Percentiles rank a stretch among this genome's conserved stretches.
These are phyloP conservation scores for Megaceryle torquata DNA, from an alignment of 2,113 vertebrate species.

Conservation along the genomic window DNA sequence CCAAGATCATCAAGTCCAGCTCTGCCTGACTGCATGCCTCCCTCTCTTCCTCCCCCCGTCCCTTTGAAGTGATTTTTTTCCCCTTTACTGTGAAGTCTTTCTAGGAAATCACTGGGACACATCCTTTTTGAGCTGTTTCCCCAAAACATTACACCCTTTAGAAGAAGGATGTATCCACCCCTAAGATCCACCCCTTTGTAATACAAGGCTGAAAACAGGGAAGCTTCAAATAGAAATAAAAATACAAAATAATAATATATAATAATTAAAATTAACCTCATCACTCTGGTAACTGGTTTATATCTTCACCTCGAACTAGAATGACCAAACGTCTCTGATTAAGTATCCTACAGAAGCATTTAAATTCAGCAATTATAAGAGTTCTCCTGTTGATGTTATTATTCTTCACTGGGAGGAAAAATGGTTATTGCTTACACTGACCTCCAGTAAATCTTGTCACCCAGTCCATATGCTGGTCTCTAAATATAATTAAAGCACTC, in stretches of 20 bases:
- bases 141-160: background rate
- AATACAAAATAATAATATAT: background rate
- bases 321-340: constrained; percentile 47
- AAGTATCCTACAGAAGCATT: constrained; percentile 40
- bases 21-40: too few species aligned
- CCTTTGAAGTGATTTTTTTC: background rate
- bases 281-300: background rate
- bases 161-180: background rate
- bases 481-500: constrained; percentile 71
- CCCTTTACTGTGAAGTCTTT: background rate
- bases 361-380: constrained; percentile 63
- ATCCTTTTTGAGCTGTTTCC: background rate
- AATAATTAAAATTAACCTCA: background rate
- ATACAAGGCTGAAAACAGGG: background rate
- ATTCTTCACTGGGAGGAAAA: constrained; percentile 70
- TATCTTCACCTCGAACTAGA: constrained; percentile 19
- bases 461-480: constrained; percentile 4
- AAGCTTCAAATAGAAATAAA: background rate
- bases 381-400: constrained; percentile 35
- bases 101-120: background rate
- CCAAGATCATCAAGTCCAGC: too few species aligned
- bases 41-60: background rate
- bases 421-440: constrained; percentile 67
- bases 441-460: constrained; percentile 64
- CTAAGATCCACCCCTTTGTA: background rate